Conservation (phyloP, 30 jellyfish, hydroid and myxozoan species). For the Aurelia sp. region DNA sequence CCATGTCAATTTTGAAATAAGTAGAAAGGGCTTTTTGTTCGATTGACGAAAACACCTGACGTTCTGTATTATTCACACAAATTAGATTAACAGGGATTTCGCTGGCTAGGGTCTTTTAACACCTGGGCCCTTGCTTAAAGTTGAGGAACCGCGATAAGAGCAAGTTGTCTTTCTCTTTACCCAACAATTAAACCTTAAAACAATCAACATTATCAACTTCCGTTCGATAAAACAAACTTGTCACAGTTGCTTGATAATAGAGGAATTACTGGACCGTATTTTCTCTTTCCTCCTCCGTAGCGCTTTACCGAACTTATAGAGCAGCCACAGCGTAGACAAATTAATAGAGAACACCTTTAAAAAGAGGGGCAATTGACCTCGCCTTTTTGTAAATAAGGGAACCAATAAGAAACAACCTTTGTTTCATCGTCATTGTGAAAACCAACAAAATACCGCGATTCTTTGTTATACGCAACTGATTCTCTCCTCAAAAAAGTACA, state of each 20-base stretch:
- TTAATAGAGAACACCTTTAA: too few species aligned
- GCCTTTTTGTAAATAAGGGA: too few species aligned
- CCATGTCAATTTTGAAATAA: constrained; percentile 47
- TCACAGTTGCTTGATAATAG: background rate
- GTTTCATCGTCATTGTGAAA: too few species aligned
- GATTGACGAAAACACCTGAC: constrained; percentile 63
- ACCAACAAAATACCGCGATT: too few species aligned
- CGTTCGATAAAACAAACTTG: background rate
- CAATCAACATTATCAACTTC: background rate
- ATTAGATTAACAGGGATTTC: constrained; percentile 53
- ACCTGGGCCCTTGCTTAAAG: constrained; percentile 52
- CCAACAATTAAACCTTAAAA: background rate
- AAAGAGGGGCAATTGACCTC: too few species aligned
- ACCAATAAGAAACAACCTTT: too few species aligned
- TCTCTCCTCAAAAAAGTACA: too few species aligned
- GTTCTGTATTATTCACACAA: constrained; percentile 44
- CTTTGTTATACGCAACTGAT: too few species aligned
- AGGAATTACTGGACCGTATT: constrained; percentile 1
- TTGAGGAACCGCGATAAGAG: background rate
- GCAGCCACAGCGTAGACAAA: too few species aligned
- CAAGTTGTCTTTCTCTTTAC: background rate
- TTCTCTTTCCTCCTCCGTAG: too few species aligned
- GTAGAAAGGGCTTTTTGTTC: constrained; percentile 50
- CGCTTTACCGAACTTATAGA: too few species aligned
- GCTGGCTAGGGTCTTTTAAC: constrained; percentile 43